A percentile compares a stretch with the other conserved stretches of the same genome.
phyloP scores from a whole-genome alignment of 2,113 vertebrate species.

The Cyprinodon tularosa region DNA sequence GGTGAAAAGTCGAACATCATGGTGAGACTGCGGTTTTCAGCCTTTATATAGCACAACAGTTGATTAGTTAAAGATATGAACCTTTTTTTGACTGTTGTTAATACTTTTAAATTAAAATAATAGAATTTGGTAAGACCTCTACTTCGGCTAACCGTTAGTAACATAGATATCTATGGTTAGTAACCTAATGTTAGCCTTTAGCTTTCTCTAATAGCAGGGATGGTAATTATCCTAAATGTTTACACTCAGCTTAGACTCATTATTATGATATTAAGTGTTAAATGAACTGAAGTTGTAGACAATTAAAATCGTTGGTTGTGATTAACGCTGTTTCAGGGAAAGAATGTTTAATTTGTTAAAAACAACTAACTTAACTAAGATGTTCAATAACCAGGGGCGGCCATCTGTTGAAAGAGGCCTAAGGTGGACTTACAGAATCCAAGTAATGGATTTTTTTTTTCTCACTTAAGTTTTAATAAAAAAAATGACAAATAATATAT shows the following conservation, averaged over 20 bases:
- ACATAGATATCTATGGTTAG: no score
- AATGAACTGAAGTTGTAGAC: neutral
- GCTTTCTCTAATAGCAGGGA: neutral
- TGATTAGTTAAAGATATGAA: no score
- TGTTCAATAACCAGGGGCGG: neutral
- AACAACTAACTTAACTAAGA: neutral
- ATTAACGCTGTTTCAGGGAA: no score
- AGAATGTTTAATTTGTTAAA: neutral
- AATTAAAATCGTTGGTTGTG: neutral
- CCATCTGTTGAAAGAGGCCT: neutral
- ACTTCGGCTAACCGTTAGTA: neutral
- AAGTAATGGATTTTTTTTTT: no score
- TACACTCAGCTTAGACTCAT: neutral
- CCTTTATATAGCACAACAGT: neutral
- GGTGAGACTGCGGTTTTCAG: conserved; percentile 4
- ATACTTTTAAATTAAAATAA: neutral
- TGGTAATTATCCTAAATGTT: neutral
- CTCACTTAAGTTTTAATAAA: no score
- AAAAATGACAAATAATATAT: no score
- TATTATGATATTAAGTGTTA: neutral
- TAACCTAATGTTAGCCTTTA: neutral
- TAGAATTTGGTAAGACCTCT: neutral
- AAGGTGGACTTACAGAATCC: neutral
- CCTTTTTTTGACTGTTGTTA: neutral
- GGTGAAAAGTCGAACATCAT: conserved; percentile 8